Conservation (phyloP, 2,797 vertebrate species). For the Australoheros facetus region DNA sequence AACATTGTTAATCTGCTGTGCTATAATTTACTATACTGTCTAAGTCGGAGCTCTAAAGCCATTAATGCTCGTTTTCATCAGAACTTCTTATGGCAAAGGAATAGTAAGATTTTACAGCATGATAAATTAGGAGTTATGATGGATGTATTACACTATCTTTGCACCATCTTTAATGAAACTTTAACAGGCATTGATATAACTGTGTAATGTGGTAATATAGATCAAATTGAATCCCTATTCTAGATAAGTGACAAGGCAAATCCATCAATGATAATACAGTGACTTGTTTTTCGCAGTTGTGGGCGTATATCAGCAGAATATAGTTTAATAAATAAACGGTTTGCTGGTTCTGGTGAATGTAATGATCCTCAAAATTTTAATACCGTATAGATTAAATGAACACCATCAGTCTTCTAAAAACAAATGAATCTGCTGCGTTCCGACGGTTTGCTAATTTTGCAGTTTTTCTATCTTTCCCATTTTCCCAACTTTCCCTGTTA, state of each 20-base stretch:
- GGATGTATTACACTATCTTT: slow-evolving; percentile 12
- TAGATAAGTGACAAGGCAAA: slow-evolving; percentile 20
- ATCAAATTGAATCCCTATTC: slow-evolving; percentile 11
- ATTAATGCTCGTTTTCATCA: slow-evolving; percentile 6
- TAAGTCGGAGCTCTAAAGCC: background rate
- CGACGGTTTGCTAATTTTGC: slow-evolving; percentile 15
- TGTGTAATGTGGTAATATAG: slow-evolving; percentile 20
- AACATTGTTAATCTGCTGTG: background rate
- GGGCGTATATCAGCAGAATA: background rate
- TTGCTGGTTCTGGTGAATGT: background rate
- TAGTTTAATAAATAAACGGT: slow-evolving; percentile 11
- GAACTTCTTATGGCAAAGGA: background rate
- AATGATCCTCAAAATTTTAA: background rate
- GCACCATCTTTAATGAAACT: slow-evolving; percentile 26
- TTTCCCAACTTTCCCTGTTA: slow-evolving; percentile 1
- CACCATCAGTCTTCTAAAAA: background rate
- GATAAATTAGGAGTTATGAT: slow-evolving; percentile 25
- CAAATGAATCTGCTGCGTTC: slow-evolving; percentile 10
- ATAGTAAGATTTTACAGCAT: background rate
- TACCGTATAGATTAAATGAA: background rate
- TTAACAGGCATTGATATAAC: slow-evolving; percentile 22
- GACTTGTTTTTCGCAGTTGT: slow-evolving; percentile 3
- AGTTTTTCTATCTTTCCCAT: background rate
- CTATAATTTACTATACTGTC: background rate
- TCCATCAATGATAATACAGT: slow-evolving; percentile 21